These are phyloP conservation scores for Caenorhabditis sp. DNA, from an alignment of 2,888 invertebrate species.

Conservation along the genomic window DNA sequence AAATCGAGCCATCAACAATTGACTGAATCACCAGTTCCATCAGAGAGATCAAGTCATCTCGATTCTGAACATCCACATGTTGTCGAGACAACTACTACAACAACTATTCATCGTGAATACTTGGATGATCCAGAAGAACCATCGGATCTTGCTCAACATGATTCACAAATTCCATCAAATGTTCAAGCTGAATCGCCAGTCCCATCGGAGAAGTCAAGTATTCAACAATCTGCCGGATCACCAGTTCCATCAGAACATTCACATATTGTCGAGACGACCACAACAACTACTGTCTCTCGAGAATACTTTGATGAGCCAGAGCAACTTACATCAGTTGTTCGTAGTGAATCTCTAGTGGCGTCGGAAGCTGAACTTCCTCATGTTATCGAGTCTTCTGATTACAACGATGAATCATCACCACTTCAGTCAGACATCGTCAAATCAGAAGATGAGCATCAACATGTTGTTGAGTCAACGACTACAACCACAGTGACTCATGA, in stretches of 20 bases:
- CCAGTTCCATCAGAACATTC: conserved; percentile 7
- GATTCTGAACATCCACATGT: background rate
- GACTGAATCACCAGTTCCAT: conserved; percentile 6
- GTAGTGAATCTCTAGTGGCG: background rate
- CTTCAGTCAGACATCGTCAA: background rate
- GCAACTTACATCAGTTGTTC: background rate
- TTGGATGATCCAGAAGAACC: conserved; percentile 4
- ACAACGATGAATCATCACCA: background rate
- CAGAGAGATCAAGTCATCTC: background rate
- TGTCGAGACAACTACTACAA: conserved; percentile 27
- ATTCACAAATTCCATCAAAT: background rate
- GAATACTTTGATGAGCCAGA: conserved; percentile 9
- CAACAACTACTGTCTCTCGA: conserved; percentile 10
- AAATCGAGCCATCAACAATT: background rate
- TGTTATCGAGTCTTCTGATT: too few species aligned
- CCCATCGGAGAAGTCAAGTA: background rate
- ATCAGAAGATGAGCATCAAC: background rate
- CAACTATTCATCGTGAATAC: conserved; percentile 7
- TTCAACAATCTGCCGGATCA: conserved; percentile 10
- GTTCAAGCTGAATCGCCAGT: background rate
- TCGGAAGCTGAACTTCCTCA: too few species aligned
- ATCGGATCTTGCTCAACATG: background rate
- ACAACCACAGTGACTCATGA: background rate
- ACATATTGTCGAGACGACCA: conserved; percentile 2
- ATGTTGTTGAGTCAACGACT: background rate